Evolutionary conservation across 2,888 invertebrate genomes (phyloP).

Genomic region (Malthinus flaveolus): DNA sequence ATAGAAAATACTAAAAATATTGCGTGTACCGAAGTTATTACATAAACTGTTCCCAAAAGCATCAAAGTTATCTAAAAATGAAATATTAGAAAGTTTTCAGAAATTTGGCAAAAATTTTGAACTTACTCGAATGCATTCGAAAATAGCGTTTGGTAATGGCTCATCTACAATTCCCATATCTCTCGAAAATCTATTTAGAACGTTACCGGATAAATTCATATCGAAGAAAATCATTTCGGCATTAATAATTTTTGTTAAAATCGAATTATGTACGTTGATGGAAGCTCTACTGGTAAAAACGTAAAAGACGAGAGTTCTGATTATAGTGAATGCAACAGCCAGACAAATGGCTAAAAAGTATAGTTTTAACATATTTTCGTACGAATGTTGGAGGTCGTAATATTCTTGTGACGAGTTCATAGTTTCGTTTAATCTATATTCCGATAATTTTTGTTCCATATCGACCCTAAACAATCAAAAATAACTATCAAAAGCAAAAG

Average conservation of each 20-base stretch:
- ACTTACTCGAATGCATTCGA: constrained; percentile 1
- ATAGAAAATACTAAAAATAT: constrained; percentile 68
- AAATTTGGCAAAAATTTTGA: background rate
- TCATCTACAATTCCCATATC: constrained; percentile 28
- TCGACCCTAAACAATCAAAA: constrained; percentile 21
- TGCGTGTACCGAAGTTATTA: constrained; percentile 69
- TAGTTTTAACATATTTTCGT: constrained; percentile 29
- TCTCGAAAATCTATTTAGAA: constrained; percentile 30
- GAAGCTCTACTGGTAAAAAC: constrained; percentile 19
- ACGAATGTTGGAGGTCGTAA: background rate
- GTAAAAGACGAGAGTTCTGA: constrained; percentile 33
- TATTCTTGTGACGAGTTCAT: constrained; percentile 12
- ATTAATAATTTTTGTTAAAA: constrained; percentile 21
- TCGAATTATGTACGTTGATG: constrained; percentile 20
- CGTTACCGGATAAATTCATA: constrained; percentile 23
- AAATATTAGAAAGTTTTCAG: background rate
- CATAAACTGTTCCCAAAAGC: constrained; percentile 69
- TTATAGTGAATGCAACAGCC: constrained; percentile 35
- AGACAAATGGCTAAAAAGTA: constrained; percentile 37
- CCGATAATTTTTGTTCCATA: constrained; percentile 21
- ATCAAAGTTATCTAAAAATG: constrained; percentile 57
- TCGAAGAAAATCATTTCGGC: constrained; percentile 25
- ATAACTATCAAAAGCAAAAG: background rate
- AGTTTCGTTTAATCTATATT: constrained; percentile 1
- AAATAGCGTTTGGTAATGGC: constrained; percentile 11